These are phyloP conservation scores for Bagarius yarrelli DNA, from an alignment of 2,113 vertebrate genomes.

Conservation along the genomic window DNA sequence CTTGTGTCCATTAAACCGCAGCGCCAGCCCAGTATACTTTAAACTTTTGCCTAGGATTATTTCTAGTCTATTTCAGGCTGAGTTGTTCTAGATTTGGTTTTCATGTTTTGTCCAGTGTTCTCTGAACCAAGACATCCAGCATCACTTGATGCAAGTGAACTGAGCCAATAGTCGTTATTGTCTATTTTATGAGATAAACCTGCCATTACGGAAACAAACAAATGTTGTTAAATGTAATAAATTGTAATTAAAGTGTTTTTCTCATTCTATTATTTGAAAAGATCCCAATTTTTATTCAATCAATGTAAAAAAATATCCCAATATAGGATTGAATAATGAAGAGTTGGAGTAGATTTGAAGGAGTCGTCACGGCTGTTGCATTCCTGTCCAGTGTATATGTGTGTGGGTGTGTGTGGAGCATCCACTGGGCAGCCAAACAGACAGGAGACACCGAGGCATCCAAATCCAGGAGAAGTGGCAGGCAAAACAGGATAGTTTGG, in stretches of 20 bases:
- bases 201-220: background rate
- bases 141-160: no score
- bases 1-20: no score
- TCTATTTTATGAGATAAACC: background rate
- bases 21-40: no score
- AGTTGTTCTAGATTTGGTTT: no score
- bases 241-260: background rate
- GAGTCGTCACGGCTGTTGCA: background rate
- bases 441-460: slow-evolving; percentile 38
- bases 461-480: slow-evolving; percentile 53
- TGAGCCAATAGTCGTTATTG: background rate
- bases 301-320: background rate
- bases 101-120: no score
- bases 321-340: background rate
- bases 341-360: slow-evolving; percentile 1
- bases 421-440: slow-evolving; percentile 48
- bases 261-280: background rate
- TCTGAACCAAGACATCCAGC: no score
- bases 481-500: slow-evolving; percentile 55
- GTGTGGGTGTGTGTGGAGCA: slow-evolving; percentile 24
- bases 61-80: no score
- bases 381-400: slow-evolving; percentile 11
- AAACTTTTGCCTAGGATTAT: no score
- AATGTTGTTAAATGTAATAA: background rate
- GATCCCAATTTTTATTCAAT: background rate